Evolutionary conservation across 2,797 vertebrate genomes (phyloP).

Genomic region (Tapera naevia): DNA sequence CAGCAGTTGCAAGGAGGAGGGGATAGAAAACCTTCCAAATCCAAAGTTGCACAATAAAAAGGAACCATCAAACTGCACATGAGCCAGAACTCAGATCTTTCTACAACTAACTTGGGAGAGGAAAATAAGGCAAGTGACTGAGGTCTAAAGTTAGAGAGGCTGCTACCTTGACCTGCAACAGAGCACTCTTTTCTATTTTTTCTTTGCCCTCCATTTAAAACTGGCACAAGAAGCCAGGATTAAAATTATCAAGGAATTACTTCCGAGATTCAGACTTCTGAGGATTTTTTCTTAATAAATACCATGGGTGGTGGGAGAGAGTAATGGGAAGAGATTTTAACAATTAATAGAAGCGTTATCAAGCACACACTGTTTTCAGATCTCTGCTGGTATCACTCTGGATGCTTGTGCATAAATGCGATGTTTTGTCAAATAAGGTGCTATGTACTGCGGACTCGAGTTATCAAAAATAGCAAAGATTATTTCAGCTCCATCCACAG

Average conservation of each 20-base stretch:
- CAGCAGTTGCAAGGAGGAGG: background rate
- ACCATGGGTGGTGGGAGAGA: background rate
- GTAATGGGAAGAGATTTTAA: background rate
- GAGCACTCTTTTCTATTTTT: background rate
- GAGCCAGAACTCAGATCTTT: background rate
- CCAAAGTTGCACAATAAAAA: background rate
- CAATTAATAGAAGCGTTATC: background rate
- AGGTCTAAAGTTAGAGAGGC: background rate
- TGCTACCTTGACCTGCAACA: constrained; percentile 4
- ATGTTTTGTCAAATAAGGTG: constrained; percentile 34
- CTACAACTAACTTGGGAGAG: background rate
- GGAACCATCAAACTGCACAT: background rate
- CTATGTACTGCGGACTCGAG: background rate
- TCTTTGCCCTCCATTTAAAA: background rate
- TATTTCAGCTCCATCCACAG: constrained; percentile 16
- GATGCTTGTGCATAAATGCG: background rate
- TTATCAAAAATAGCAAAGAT: constrained; percentile 46
- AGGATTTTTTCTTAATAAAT: background rate
- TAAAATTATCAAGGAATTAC: constrained; percentile 8
- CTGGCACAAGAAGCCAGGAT: background rate
- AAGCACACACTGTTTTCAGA: background rate
- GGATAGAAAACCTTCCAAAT: background rate
- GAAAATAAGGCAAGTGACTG: background rate
- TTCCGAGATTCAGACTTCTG: background rate
- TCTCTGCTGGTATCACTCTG: background rate